Evolutionary conservation across 2,888 invertebrate genomes (phyloP).

Genomic region (Callyntrura sp.): DNA sequence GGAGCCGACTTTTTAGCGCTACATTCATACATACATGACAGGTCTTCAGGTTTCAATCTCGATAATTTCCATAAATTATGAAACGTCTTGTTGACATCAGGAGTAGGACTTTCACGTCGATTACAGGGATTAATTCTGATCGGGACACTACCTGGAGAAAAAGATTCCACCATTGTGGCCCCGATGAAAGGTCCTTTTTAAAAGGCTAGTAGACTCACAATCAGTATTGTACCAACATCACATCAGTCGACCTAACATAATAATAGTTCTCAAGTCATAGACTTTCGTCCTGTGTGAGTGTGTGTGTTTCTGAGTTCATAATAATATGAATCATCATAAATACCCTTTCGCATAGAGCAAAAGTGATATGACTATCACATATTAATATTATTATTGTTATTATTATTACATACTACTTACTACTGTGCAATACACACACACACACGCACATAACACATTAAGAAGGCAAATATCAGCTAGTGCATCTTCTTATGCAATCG

Average conservation of each 20-base stretch:
- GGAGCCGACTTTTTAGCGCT: not conserved
- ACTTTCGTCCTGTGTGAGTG: too few species aligned
- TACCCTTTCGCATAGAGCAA: not conserved
- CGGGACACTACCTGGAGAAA: not conserved
- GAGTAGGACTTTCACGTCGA: not conserved
- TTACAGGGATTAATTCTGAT: not conserved
- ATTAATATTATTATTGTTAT: not conserved
- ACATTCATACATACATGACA: constrained; percentile 23
- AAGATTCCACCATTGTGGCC: not conserved
- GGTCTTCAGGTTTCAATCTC: not conserved
- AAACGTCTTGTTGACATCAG: not conserved
- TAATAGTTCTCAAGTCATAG: too few species aligned
- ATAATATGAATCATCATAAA: not conserved
- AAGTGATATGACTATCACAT: not conserved
- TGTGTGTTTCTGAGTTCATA: too few species aligned
- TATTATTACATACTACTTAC: not conserved
- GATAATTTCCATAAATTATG: not conserved
- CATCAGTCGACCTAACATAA: too few species aligned
- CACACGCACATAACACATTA: not conserved
- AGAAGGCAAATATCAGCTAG: not conserved
- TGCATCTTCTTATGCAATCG: not conserved
- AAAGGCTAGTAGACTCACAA: not conserved
- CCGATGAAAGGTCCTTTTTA: not conserved
- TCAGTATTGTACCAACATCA: not conserved
- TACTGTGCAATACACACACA: not conserved